Base-by-base conservation (phyloP, 2,113 vertebrate species). In the Brienomyrus longianalis region DNA sequence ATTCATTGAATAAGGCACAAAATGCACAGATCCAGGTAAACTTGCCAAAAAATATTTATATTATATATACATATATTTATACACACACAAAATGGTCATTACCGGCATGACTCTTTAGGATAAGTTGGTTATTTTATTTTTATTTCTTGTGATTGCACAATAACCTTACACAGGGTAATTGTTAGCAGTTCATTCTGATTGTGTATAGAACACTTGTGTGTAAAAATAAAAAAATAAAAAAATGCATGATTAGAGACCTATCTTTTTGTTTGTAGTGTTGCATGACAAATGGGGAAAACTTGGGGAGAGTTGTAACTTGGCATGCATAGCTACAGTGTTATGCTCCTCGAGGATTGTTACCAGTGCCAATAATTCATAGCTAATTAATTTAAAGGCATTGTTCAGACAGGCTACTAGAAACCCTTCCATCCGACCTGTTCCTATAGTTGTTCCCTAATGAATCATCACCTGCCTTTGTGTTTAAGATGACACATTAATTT, bases 11-110 rank as follows among this genome's bases (percentile, higher is more conserved):
- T 99, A 99, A 99, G 98, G 98, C 98, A 99, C 98, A 99, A 97
- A 96, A 98, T 98, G 97, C 97, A 98, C 97, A 98, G 96, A 98
- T 98, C 97, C 96, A 96, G 97, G 96, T 98, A 98, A 97, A 97
- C 96, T 95, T 95, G 97, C 97, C 97, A 96, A 96, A 94, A 96
- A 97, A 94, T 98, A 97, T 97, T 96, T 96, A 97, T 96, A 96
- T 95, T 48, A 96, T 94, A 95, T 95, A 94, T 96, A 95, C 96
- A 97, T 97, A 96, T 97, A 96, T 93, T 95, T 95, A 88, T 98
- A 98, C 98, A 95, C 98, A 98, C 97, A 98, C 94, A 95, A 95
- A 94, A 95, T 94, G 93, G 97, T 97, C 97, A 97, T 98, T 97
- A 96, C 97, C 97, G 97, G 98, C 98, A 98, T 98, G 97, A 98